A percentile compares a stretch with the other conserved stretches of the same genome.
Conservation (phyloP, 2,888 invertebrate genomes). For the Isotomurus palustris region DNA sequence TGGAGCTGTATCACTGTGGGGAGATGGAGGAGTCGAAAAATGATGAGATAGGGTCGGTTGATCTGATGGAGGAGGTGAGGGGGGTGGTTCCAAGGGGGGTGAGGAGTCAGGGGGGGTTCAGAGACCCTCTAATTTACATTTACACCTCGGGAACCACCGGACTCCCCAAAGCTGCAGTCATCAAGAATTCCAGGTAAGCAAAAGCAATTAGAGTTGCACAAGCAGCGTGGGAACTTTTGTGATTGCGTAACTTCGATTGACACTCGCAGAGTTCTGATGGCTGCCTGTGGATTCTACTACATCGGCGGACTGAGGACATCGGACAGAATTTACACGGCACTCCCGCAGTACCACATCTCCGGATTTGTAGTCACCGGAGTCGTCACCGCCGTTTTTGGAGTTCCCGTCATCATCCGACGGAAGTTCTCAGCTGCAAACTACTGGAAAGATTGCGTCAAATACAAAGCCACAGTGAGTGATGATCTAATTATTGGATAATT, state of each 20-base stretch:
- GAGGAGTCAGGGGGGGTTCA: no score
- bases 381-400: slow-evolving; percentile 51
- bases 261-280: no score
- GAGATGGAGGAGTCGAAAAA: no score
- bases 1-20: no score
- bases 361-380: slow-evolving; percentile 54
- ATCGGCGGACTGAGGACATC: slow-evolving; percentile 61
- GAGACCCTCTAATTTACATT: slow-evolving; percentile 84
- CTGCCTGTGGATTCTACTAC: no score
- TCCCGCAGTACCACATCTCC: slow-evolving; percentile 57
- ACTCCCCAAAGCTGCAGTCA: slow-evolving; percentile 43
- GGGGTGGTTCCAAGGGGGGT: no score
- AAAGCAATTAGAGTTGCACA: no score
- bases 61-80: no score
- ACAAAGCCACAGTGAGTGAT: slow-evolving; percentile 56
- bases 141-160: slow-evolving; percentile 99
- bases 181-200: slow-evolving; percentile 33
- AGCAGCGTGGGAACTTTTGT: no score
- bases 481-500: no score
- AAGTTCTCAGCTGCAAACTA: slow-evolving; percentile 58
- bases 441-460: slow-evolving; percentile 57
- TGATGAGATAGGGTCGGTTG: no score
- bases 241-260: no score
- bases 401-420: slow-evolving; percentile 53
- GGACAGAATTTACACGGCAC: slow-evolving; percentile 61